Base-by-base conservation (phyloP, 1,140 invertebrate genomes). In the Adoxophyes honmai region DNA sequence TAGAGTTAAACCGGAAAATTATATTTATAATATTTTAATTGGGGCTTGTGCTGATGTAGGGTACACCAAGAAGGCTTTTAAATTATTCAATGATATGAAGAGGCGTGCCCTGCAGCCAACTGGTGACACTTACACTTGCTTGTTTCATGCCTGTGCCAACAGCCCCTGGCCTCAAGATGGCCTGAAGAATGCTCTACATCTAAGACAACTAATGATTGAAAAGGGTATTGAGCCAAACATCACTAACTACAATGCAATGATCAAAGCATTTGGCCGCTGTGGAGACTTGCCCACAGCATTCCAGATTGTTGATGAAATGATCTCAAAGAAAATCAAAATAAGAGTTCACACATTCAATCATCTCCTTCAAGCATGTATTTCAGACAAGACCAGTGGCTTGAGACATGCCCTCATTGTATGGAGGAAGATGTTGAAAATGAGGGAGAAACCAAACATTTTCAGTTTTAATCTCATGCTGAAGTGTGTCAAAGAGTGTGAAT, bases 101-200 rank as follows among this genome's bases (percentile, higher is more conserved):
- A 93, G 93, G 71, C 77, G 93, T 37, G 92, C 91, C 0, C 73
- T 97, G 0, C 90, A 91, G 64, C 91, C 93, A 0, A 94, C 92
- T 34, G 90, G 90, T 0, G 91, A 93, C 7, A 94, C 93, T 6
- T 96, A 96, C 73, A 97, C 95, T 9, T 94, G 93, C 55, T 86
- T 99, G 10, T 95, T 98, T 75, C 96, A 97, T 89, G 94, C 95
- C 6, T 98, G 96, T 87, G 92, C 96, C 6, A 95, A 97, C 80
- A 94, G 92, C 54, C 95, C 95, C 0, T 93, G 90, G 80, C 73
- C 87, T 15, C 71, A 81, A 34, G 91, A 94, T 79, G 93, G 94
- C 16, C 77, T 94, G 21, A 86, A 90, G 42, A 86, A 92, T 73
- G 95, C 96, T 0, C 90, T 80, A 21, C 72, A 92, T 60, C 88